Conservation (phyloP, 2,797 vertebrate species). For the Falco novaeseelandiae region DNA sequence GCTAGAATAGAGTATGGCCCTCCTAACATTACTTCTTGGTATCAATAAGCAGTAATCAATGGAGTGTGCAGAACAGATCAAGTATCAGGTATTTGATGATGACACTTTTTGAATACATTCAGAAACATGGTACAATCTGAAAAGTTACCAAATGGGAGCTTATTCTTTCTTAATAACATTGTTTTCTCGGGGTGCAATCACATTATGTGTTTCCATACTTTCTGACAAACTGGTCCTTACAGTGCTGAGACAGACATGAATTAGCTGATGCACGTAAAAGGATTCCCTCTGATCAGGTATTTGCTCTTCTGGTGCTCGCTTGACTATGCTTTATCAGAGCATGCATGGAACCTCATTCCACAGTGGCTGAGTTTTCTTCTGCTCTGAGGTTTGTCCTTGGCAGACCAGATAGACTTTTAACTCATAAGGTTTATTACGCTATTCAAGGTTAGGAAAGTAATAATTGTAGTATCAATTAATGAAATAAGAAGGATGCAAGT, state of each 20-base stretch:
- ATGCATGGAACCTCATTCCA: neutral
- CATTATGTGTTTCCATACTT: neutral
- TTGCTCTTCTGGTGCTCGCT: neutral
- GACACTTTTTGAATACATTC: neutral
- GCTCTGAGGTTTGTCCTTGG: neutral
- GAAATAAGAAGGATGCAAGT: neutral
- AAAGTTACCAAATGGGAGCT: neutral
- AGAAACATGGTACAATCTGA: neutral
- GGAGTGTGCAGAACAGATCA: neutral
- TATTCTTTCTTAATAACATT: neutral
- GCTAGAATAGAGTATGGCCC: neutral
- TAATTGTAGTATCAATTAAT: neutral
- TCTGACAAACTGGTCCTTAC: neutral
- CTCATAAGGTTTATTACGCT: neutral
- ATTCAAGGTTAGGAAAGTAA: neutral
- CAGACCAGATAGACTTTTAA: neutral
- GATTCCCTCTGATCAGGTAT: neutral
- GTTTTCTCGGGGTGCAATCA: neutral
- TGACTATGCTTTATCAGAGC: neutral
- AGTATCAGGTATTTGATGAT: neutral
- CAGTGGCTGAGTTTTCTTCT: neutral
- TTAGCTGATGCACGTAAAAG: fast-evolving
- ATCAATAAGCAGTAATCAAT: neutral
- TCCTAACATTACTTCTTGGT: neutral
- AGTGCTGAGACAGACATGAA: neutral